Percentiles rank a stretch among this genome's conserved stretches.
Evolutionary conservation across 2,113 vertebrate genomes (phyloP).

Genomic region (Sus scrofa): DNA sequence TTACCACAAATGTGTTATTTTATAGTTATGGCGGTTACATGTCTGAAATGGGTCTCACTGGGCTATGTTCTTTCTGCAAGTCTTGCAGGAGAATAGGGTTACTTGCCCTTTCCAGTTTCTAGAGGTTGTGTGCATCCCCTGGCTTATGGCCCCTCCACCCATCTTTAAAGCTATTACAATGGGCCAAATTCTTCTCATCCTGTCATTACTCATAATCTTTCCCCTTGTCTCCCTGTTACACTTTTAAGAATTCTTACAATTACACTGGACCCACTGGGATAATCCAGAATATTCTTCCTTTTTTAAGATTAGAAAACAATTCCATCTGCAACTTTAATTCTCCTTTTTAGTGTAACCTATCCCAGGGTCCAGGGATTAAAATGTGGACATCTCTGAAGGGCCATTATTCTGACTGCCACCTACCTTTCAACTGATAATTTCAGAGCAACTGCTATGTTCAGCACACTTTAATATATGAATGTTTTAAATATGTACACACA

Average conservation of each 20-base stretch:
- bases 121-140: neutral
- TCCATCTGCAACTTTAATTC: neutral
- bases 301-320: neutral
- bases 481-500: neutral
- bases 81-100: neutral
- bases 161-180: neutral
- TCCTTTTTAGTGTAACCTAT: neutral
- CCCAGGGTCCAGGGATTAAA: neutral
- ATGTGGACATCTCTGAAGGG: neutral
- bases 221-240: neutral
- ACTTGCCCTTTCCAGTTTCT: neutral
- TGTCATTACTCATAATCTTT: neutral
- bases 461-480: neutral
- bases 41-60: neutral
- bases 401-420: neutral
- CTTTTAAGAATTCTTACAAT: neutral
- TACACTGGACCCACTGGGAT: neutral
- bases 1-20: neutral
- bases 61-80: neutral
- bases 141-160: accelerated
- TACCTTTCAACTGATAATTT: neutral
- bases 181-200: neutral
- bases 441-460: neutral
- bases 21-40: neutral
- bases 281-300: neutral